Conservation (phyloP, 2,888 invertebrate genomes). For the Acleris cristana region DNA sequence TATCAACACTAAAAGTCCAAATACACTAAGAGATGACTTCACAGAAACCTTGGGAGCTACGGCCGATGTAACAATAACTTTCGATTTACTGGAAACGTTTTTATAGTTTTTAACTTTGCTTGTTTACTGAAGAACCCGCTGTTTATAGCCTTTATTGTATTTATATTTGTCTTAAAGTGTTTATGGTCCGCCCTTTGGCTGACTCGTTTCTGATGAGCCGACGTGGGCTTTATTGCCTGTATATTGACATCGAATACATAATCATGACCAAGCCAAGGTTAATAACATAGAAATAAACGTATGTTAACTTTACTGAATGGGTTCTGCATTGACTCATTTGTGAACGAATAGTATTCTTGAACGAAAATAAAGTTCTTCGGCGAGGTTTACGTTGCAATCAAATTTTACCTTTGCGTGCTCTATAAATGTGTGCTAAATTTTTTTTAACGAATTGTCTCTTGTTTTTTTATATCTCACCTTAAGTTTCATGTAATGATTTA, state of each 20-base stretch:
- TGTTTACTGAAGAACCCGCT: slow-evolving; percentile 33
- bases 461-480: too few species aligned
- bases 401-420: too few species aligned
- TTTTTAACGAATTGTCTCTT: too few species aligned
- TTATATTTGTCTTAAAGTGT: neutral
- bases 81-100: slow-evolving; percentile 39
- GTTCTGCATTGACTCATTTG: neutral
- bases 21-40: slow-evolving; percentile 35
- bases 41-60: slow-evolving; percentile 26
- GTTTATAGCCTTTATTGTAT: neutral
- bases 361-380: neutral
- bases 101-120: slow-evolving; percentile 39
- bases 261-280: slow-evolving; percentile 33
- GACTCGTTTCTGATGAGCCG: slow-evolving; percentile 21
- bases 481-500: too few species aligned
- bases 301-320: neutral
- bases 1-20: slow-evolving; percentile 25
- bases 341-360: neutral
- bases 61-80: slow-evolving; percentile 39
- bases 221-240: slow-evolving; percentile 30
- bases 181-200: slow-evolving; percentile 18
- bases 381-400: too few species aligned
- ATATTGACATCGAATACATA: slow-evolving; percentile 31
- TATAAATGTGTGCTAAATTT: too few species aligned
- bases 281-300: slow-evolving; percentile 14